Base-by-base conservation (phyloP, 2,888 invertebrate genomes). In the Zaprionus obscuricornis region DNA sequence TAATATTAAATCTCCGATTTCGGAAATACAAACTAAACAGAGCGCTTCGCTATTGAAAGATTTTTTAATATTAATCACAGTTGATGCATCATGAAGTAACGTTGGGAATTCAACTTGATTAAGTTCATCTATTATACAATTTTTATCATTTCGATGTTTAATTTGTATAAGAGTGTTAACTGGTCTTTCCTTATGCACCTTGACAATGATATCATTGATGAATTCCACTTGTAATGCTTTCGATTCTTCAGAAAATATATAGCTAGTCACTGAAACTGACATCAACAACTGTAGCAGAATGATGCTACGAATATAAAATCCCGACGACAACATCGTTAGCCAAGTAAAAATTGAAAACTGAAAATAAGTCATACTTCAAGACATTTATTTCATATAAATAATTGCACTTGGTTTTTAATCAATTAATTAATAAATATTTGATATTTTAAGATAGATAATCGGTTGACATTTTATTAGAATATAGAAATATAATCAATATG, bases 1-100 rank as follows among this genome's bases (percentile, higher is more conserved):
- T 3, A 58, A n/a, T 5, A 8, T 26, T 5, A 16, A 6, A 3
- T 67, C 58, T 0, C 13, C 20, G 0, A 29, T 1, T 1, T 63
- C 33, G 1, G 24, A 42, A 1, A 73, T 43, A 36, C 66, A 70
- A 3, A 70, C 31, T 2, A 73, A 2, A 2, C 20, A 29, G 3
- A 74, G 3, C 1, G 11, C 1, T 4, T 34, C 3, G 7, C 16
- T 20, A 14, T 55, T 64, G 6, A 34, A 58, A 5, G 7, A 0
- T 0, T n/a, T 2, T 0, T 42, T 58, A 1, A 60, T 1, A 2
- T 10, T 3, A 0, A 67, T 6, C 1, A 1, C n/a, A 0, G 14
- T 3, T 0, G 16, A 13, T 3, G 52, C 31, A 6, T 64, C 37
- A 0, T 40, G 6, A 0, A 42, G 57, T 4, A 71, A 3, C 0